Evolutionary conservation across 92 coral and sea anemone genomes (phyloP).

Genomic region (Phymanthus crucifer): DNA sequence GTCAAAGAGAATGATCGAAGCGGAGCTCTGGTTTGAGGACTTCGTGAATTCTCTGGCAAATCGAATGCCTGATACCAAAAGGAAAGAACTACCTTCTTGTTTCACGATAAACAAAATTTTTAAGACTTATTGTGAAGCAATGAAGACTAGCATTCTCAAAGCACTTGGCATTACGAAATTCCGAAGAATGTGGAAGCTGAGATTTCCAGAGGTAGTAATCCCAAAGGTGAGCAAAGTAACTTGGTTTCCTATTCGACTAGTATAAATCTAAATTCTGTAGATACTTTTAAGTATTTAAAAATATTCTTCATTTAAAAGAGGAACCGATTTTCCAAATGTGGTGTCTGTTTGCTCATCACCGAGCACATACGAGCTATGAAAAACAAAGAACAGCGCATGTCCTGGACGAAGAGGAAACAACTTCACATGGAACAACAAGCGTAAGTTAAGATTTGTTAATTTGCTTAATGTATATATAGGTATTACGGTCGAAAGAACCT

Average conservation of each 20-base stretch:
- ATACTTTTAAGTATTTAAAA: neutral
- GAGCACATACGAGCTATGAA: conserved; percentile 18
- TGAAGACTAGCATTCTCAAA: neutral
- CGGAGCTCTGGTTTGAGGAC: conserved; percentile 12
- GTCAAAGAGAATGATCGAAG: neutral
- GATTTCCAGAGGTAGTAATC: conserved; percentile 25
- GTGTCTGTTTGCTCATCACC: conserved; percentile 33
- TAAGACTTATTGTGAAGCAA: neutral
- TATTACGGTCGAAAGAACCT: neutral
- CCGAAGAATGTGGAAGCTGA: conserved; percentile 31
- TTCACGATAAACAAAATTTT: conserved; percentile 6
- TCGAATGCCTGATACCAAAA: conserved; percentile 16
- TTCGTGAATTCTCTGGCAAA: conserved; percentile 5
- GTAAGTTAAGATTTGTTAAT: conserved; percentile 25
- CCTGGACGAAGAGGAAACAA: conserved; percentile 41
- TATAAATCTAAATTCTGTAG: too few species aligned
- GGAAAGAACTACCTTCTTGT: conserved; percentile 11
- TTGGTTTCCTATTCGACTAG: too few species aligned
- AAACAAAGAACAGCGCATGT: conserved; percentile 30
- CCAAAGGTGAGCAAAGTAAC: conserved; percentile 28
- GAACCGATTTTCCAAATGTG: conserved; percentile 50
- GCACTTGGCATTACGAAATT: conserved; percentile 24
- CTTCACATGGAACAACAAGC: conserved; percentile 54
- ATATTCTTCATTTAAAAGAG: conserved; percentile 4
- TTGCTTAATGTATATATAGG: too few species aligned